phyloP scores from a whole-genome alignment of 1,140 invertebrate species.

The Drosophila novamexicana region DNA sequence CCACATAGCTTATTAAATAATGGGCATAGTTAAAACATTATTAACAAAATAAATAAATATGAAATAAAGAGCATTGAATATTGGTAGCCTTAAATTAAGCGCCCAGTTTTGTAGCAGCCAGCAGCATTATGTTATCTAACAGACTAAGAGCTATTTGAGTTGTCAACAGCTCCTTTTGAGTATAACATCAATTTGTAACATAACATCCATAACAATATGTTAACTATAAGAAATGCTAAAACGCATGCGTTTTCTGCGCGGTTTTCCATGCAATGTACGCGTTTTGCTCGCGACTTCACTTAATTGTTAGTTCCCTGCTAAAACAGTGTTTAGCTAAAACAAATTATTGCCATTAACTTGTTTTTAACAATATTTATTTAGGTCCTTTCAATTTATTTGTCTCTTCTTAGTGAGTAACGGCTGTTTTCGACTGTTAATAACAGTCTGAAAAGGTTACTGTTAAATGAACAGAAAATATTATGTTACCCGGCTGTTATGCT shows the following conservation, averaged over 20 bases:
- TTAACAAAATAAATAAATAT: conserved; percentile 13
- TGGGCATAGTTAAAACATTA: neutral
- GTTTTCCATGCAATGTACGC: neutral
- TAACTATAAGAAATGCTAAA: neutral
- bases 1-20: conserved; percentile 1
- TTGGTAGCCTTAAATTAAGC: neutral
- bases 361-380: no score
- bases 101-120: conserved; percentile 1
- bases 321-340: no score
- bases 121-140: conserved; percentile 13
- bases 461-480: neutral
- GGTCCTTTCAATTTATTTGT: neutral
- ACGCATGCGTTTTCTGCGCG: neutral
- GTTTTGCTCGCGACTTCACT: neutral
- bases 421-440: neutral
- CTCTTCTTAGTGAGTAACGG: neutral
- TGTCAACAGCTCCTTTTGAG: conserved; percentile 23
- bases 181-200: neutral
- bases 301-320: no score
- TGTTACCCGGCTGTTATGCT: neutral
- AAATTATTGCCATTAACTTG: no score
- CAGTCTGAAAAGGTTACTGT: neutral
- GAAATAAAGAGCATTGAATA: neutral
- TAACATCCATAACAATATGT: neutral
- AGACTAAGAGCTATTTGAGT: neutral